Base-by-base conservation (phyloP, 2,797 vertebrate genomes). In the Neosalanx taihuensis region DNA sequence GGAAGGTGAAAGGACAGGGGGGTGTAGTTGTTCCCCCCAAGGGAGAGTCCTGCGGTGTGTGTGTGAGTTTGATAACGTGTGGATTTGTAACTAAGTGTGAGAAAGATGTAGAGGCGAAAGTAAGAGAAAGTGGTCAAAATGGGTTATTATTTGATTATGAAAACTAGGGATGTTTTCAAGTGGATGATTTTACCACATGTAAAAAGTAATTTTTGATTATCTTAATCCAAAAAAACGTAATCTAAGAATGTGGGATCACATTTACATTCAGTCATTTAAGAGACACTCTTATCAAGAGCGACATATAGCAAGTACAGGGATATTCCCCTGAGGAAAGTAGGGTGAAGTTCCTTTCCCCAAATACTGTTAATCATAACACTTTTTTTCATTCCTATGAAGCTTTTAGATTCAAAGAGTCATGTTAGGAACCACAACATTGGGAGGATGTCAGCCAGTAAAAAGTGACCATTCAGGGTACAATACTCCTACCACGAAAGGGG, bases 401-500 rank as follows among this genome's bases (percentile, higher is more conserved):
- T 66, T 12, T 75, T 74, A 80, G 23, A 37, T 7, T 29, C 58
- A 2, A 69, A 72, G 74, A 69, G 75, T 76, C 85, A 84, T 77
- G 82, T 79, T 75, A 68, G 73, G 30, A 20, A 79, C 76, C 60
- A 69, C 83, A 83, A 84, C 81, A 88, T 81, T 75, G 63, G 53
- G 72, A 63, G 82, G 83, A 86, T 62, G 81, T 86, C 82, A 85
- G 64, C 0, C n/a, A 67, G 29, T 66, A 71, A 70, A 72, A 12
- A 26, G 31, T 67, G 59, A 41, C 69, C 59, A 62, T 30, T 41
- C 63, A 72, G 60, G 76, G 75, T 69, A 53, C 74, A 81, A 82
- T 82, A 76, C 72, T 67, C 81, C 81, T 80, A 82, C 85, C 20
- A 66, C 1, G 64, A 61, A 72, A 72, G 67, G 6, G 69, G 56